Evolutionary conservation across 1,140 invertebrate species (phyloP).

Genomic region (Ephestia elutella): DNA sequence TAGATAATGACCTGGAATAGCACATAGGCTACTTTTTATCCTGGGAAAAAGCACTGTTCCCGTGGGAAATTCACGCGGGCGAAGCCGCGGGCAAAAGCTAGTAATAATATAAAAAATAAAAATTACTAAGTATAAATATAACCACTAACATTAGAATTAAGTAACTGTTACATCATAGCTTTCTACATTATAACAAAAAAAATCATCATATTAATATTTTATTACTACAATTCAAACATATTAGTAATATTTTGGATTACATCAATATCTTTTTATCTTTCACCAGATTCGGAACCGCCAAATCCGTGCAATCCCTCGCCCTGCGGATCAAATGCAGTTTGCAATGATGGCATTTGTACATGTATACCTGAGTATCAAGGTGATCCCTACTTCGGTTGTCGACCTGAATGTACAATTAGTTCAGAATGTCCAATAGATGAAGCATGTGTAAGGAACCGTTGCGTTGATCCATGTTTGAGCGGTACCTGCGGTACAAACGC

Average conservation of each 20-base stretch:
- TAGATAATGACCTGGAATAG: too few relatives aligned
- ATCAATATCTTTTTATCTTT: conserved; percentile 12
- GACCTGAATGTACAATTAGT: conserved; percentile 83
- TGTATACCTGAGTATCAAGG: conserved; percentile 84
- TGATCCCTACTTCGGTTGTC: conserved; percentile 80
- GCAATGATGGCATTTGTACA: conserved; percentile 84
- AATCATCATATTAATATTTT: too few relatives aligned
- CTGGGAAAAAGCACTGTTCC: too few relatives aligned
- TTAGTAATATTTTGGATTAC: background rate
- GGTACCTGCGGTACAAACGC: conserved; percentile 83
- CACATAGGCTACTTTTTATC: too few relatives aligned
- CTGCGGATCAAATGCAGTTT: conserved; percentile 84
- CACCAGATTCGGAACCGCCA: conserved; percentile 52
- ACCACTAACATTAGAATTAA: too few relatives aligned
- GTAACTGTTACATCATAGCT: too few relatives aligned
- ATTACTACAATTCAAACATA: too few relatives aligned
- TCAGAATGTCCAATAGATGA: conserved; percentile 82
- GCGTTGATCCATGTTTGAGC: conserved; percentile 79
- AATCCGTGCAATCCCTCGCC: conserved; percentile 77
- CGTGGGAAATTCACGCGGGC: too few relatives aligned
- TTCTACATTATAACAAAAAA: too few relatives aligned
- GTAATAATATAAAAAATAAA: too few relatives aligned
- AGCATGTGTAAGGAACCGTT: conserved; percentile 82
- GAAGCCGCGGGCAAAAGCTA: too few relatives aligned
- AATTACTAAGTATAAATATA: too few relatives aligned